Base-by-base conservation (phyloP, 1,140 invertebrate species). In the Drosophila bocqueti region DNA sequence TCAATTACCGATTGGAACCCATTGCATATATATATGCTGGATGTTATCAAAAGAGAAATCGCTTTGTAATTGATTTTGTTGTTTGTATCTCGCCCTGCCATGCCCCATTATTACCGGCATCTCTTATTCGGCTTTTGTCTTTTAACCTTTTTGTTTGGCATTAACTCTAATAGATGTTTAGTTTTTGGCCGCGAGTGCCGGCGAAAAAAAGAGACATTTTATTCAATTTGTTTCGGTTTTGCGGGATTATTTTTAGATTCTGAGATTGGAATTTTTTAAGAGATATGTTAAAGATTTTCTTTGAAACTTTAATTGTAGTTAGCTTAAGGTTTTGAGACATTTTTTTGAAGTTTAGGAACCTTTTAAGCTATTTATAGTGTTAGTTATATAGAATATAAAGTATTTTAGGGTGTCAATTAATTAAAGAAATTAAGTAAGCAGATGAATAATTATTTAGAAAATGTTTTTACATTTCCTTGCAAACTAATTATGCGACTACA, bases 11-110 rank as follows among this genome's bases (percentile, higher is more conserved):
- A 77, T 50, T 66, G 64, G 63, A 67, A 65, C 38, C 76, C 72
- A 50, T 76, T 62, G 61, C 68, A 50, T 50, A 55, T 55, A 54
- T 58, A 43, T 61, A 31, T 50, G 38, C 38, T 74, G 61, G 54
- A 62, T 75, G 77, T 78, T 87, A 87, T 89, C 81, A 65, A 65
- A 74, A 80, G 81, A 87, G 84, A 87, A 87, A 87, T 87, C 84
- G 81, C 50, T 83, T 81, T 78, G 68, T 89, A 87, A 89, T 87
- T 87, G 81, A 84, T 84, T 87, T 83, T 71, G 59, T 68, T 86
- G 45, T 76, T 61, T 59, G 58, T 76, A 62, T 59, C 75, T 73
- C 52, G 66, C 42, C 18, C 62, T 67, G 58, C 63, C 68, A 66
- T 62, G 71, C 65, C 66, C 66, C 67, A 72, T 80, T 83, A 69